phyloP scores from a whole-genome alignment of 2,113 vertebrate species.

The Zeus faber region DNA sequence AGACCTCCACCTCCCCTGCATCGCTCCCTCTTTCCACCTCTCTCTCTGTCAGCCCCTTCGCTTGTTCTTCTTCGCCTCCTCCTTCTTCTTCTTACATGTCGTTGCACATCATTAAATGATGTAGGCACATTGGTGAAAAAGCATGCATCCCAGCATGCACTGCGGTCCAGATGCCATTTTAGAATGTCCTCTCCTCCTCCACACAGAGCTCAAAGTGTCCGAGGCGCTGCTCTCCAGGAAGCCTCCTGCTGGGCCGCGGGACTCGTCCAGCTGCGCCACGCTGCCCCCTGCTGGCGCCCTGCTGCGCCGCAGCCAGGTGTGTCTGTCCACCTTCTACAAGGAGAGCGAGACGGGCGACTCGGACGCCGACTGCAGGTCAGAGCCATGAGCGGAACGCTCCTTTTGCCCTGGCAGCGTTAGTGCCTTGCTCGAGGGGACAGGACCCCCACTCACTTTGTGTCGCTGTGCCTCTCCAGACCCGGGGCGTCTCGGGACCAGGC shows the following conservation, averaged over 20 bases:
- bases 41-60: background rate
- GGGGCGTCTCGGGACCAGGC: slow-evolving; percentile 22
- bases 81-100: too few relatives aligned
- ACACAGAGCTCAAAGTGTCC: slow-evolving; percentile 14
- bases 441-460: background rate
- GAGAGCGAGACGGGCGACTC: slow-evolving; percentile 52
- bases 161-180: too few relatives aligned
- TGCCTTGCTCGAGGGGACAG: too few relatives aligned
- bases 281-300: slow-evolving; percentile 30
- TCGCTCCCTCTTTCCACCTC: background rate
- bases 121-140: too few relatives aligned
- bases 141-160: too few relatives aligned
- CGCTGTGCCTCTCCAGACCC: slow-evolving; percentile 28
- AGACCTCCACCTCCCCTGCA: slow-evolving; percentile 36
- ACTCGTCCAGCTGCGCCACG: slow-evolving; percentile 24
- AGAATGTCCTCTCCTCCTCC: slow-evolving; percentile 22
- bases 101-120: too few relatives aligned
- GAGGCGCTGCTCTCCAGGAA: slow-evolving; percentile 41
- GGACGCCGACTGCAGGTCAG: slow-evolving; percentile 45
- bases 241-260: slow-evolving; percentile 55
- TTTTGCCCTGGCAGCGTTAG: background rate
- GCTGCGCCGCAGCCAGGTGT: slow-evolving; percentile 70
- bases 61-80: background rate
- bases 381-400: slow-evolving; percentile 4
- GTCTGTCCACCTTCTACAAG: slow-evolving; percentile 74